phyloP scores from a whole-genome alignment of 2,888 invertebrate genomes.

The Serripes groenlandicus region DNA sequence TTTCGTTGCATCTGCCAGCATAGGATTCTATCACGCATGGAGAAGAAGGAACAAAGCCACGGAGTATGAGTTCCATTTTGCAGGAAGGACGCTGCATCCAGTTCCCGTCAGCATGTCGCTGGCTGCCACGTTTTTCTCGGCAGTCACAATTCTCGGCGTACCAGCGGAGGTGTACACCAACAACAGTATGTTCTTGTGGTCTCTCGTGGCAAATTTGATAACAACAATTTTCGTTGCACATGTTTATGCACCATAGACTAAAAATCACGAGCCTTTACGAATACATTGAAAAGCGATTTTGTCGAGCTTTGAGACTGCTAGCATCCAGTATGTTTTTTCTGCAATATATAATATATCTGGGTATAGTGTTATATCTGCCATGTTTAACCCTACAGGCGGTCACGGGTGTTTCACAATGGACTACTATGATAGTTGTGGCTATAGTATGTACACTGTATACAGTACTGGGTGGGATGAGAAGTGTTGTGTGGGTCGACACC shows the following conservation, averaged over 20 bases:
- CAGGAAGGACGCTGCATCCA: conserved; percentile 80
- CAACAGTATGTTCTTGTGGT: conserved; percentile 53
- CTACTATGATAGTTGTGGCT: conserved; percentile 92
- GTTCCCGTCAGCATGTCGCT: conserved; percentile 83
- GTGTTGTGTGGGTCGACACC: conserved; percentile 82
- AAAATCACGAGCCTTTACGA: conserved; percentile 51
- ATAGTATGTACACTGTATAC: conserved; percentile 95
- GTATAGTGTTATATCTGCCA: conserved; percentile 45
- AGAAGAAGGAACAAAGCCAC: conserved; percentile 88
- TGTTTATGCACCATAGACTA: conserved; percentile 47
- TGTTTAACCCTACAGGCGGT: conserved; percentile 88
- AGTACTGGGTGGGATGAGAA: conserved; percentile 87
- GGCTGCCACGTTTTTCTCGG: conserved; percentile 74
- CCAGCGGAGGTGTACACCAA: conserved; percentile 67
- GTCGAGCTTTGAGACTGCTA: conserved; percentile 21
- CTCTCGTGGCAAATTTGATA: conserved; percentile 65
- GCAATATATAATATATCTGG: conserved; percentile 40
- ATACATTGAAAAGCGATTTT: conserved; percentile 38
- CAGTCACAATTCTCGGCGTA: conserved; percentile 61
- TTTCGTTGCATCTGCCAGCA: conserved; percentile 34
- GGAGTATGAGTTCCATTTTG: conserved; percentile 82
- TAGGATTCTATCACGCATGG: conserved; percentile 86
- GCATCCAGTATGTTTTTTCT: conserved; percentile 33
- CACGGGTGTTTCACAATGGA: conserved; percentile 92
- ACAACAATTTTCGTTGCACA: conserved; percentile 66